A percentile compares a stretch with the other conserved stretches of the same genome.
Evolutionary conservation across 2,797 vertebrate species (phyloP).

Genomic region (Spinus pinus): DNA sequence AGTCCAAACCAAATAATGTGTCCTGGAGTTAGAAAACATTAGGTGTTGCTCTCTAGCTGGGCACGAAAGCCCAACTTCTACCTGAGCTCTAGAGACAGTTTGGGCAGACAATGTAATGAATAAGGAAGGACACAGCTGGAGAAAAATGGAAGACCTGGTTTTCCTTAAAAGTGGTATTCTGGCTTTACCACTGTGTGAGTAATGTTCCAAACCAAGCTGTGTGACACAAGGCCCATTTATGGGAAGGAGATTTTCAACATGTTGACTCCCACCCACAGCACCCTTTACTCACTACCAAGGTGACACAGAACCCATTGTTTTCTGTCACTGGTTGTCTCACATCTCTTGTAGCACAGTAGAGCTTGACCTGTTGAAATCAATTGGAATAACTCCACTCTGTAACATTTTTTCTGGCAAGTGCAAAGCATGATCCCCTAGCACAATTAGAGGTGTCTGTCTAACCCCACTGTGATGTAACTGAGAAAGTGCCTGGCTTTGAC

Average conservation of each 20-base stretch:
- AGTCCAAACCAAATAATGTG: not conserved
- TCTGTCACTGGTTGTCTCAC: not conserved
- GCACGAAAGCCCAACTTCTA: not conserved
- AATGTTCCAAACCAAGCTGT: not conserved
- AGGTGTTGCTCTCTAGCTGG: not conserved
- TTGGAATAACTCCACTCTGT: not conserved
- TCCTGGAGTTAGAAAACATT: not conserved
- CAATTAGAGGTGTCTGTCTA: not conserved
- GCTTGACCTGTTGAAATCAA: not conserved
- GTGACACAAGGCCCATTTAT: not conserved
- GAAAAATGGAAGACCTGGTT: not conserved
- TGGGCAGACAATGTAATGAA: not conserved
- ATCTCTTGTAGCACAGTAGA: not conserved
- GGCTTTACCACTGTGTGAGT: not conserved
- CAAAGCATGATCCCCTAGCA: not conserved
- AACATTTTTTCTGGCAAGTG: not conserved
- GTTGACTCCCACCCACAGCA: not conserved
- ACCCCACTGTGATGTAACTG: not conserved
- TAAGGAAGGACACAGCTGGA: not conserved
- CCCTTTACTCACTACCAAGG: not conserved
- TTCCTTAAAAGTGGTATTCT: not conserved
- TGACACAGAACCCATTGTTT: not conserved
- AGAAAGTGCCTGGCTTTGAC: not conserved
- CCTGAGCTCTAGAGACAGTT: not conserved
- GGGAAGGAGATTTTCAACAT: fast-evolving